Conservation (phyloP, 2,888 invertebrate genomes). For the Pristionchus maxplancki region DNA sequence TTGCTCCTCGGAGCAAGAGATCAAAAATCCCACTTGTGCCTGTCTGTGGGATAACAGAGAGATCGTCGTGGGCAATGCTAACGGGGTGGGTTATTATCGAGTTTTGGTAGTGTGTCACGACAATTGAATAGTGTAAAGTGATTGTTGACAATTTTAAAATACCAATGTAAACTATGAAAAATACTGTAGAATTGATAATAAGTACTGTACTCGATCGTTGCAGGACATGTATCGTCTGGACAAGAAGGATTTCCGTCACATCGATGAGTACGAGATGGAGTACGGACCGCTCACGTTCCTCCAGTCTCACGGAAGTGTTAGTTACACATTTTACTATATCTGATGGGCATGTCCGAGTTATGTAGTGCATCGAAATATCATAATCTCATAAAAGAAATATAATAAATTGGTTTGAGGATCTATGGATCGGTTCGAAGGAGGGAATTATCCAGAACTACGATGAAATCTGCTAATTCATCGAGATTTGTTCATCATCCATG, state of each 20-base stretch:
- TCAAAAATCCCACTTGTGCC: neutral
- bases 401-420: neutral
- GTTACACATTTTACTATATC: neutral
- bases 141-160: too few relatives aligned
- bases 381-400: too few relatives aligned
- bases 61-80: neutral
- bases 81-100: neutral
- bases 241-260: neutral
- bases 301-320: neutral
- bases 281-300: neutral
- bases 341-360: too few relatives aligned
- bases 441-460: constrained; percentile 17
- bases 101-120: neutral
- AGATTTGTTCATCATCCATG: neutral
- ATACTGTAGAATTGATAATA: neutral
- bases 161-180: too few relatives aligned
- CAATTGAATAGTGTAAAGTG: too few relatives aligned
- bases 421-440: neutral
- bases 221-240: constrained; percentile 15
- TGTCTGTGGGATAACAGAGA: neutral
- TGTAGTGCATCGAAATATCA: too few relatives aligned
- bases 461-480: neutral
- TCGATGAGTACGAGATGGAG: neutral
- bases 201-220: neutral
- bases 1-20: neutral